These are phyloP conservation scores for Aradophagus sp. DNA, from an alignment of 1,140 invertebrate species.

Conservation along the genomic window DNA sequence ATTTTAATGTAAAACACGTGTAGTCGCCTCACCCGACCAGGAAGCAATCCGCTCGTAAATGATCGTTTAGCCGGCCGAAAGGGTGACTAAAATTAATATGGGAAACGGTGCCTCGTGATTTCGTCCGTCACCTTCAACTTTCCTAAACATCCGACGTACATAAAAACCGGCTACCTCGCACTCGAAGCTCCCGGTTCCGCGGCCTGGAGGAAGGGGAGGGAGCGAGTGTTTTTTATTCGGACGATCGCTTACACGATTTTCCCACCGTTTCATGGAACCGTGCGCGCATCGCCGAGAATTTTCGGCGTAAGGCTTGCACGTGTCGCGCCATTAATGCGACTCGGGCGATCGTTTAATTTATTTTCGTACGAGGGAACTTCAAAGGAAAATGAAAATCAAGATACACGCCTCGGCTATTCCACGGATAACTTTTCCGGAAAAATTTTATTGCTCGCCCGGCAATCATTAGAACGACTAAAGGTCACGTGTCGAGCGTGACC, in stretches of 20 bases:
- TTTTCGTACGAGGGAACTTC: constrained; percentile 26
- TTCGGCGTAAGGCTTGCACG: constrained; percentile 18
- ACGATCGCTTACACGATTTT: constrained; percentile 19
- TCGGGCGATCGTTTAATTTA: constrained; percentile 23
- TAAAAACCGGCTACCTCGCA: constrained; percentile 28
- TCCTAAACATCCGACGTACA: constrained; percentile 44
- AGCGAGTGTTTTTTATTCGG: constrained; percentile 5
- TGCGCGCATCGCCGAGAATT: constrained; percentile 15
- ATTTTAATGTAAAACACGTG: constrained; percentile 53
- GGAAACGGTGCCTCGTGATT: constrained; percentile 46
- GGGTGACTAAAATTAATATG: constrained; percentile 52
- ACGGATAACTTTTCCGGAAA: constrained; percentile 15
- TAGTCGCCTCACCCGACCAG: constrained; percentile 30
- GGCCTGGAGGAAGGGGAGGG: constrained; percentile 1
- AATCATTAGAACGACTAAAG: too few species aligned
- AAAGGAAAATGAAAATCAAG: constrained; percentile 22
- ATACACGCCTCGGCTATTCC: constrained; percentile 8
- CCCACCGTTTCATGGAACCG: constrained; percentile 25
- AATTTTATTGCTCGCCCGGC: constrained; percentile 1
- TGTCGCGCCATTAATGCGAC: constrained; percentile 25
- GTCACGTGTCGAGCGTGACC: too few species aligned
- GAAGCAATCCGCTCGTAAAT: constrained; percentile 47
- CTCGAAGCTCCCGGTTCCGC: too few species aligned
- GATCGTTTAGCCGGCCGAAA: constrained; percentile 40
- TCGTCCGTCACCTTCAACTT: constrained; percentile 45